Evolutionary conservation across 1,140 invertebrate species (phyloP).

Genomic region (Caenorhabditis tropicalis): DNA sequence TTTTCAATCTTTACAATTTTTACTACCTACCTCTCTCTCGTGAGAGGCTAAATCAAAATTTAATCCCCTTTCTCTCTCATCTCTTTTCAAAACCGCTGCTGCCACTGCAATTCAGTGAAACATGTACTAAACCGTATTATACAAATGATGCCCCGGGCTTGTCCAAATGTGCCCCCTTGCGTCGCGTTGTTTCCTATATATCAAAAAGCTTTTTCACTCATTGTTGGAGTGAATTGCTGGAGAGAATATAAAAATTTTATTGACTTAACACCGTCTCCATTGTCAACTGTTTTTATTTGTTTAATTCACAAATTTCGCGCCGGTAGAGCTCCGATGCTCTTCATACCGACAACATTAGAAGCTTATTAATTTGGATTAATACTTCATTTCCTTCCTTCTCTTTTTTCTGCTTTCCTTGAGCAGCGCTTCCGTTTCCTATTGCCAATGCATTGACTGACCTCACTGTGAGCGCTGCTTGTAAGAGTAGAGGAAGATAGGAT

Average conservation of each 20-base stretch:
- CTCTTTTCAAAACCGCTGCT: not conserved
- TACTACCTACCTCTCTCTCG: not conserved
- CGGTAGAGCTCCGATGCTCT: slow-evolving; percentile 8
- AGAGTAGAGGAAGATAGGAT: slow-evolving; percentile 8
- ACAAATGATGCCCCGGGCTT: not conserved
- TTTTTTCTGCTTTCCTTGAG: not conserved
- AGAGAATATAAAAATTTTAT: slow-evolving; percentile 44
- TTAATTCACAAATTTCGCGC: slow-evolving; percentile 34
- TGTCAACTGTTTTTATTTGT: slow-evolving; percentile 45
- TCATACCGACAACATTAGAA: slow-evolving; percentile 34
- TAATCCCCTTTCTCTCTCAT: not conserved
- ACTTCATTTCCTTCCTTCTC: not conserved
- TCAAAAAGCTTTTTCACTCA: slow-evolving; percentile 24
- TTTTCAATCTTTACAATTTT: not conserved
- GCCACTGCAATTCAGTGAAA: not conserved
- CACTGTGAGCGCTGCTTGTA: not conserved
- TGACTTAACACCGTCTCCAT: slow-evolving; percentile 42
- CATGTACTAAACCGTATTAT: slow-evolving; percentile 44
- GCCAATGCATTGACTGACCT: slow-evolving; percentile 10
- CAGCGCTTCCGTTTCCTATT: slow-evolving; percentile 28
- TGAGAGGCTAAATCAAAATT: slow-evolving; percentile 1
- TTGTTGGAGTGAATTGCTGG: slow-evolving; percentile 30
- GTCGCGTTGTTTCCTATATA: not conserved
- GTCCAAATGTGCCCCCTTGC: not conserved
- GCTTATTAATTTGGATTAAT: slow-evolving; percentile 43